A percentile compares a stretch with the other conserved stretches of the same genome.
phyloP scores from a whole-genome alignment of 2,797 vertebrate species.

The Sebastes hubbsi region DNA sequence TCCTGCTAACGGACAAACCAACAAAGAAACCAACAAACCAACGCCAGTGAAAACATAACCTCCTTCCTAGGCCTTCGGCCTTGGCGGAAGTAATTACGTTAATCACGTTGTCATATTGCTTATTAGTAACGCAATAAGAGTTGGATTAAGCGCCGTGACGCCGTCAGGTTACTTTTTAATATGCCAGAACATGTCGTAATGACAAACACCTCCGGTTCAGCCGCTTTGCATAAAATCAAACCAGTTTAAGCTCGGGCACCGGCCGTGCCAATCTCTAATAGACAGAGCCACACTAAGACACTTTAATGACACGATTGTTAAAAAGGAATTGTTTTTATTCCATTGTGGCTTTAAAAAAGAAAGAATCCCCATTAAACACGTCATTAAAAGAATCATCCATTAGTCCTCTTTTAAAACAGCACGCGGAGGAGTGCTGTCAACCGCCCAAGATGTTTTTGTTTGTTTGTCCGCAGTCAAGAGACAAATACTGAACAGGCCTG shows the following conservation, averaged over 20 bases:
- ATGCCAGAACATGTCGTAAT: too few species aligned
- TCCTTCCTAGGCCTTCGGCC: too few species aligned
- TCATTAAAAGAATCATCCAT: not conserved
- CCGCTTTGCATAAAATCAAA: not conserved
- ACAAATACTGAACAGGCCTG: not conserved
- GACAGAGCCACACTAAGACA: not conserved
- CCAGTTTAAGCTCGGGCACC: not conserved
- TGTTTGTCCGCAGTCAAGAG: conserved; percentile 3
- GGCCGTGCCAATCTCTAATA: not conserved
- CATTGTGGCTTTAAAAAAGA: not conserved
- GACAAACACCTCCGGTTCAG: too few species aligned
- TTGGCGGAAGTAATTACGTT: too few species aligned
- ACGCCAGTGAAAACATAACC: too few species aligned
- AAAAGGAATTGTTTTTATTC: not conserved
- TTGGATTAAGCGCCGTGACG: accelerated
- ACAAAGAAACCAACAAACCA: too few species aligned
- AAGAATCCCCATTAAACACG: not conserved
- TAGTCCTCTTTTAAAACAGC: not conserved
- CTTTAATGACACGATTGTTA: not conserved
- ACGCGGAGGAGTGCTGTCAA: conserved; percentile 4
- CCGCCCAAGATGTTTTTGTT: not conserved
- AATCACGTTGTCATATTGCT: too few species aligned
- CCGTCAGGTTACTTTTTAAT: too few species aligned
- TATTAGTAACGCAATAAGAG: accelerated
- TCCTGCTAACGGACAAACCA: too few species aligned